Evolutionary conservation across 1,140 invertebrate genomes (phyloP).

Genomic region (Cyclina sinensis): DNA sequence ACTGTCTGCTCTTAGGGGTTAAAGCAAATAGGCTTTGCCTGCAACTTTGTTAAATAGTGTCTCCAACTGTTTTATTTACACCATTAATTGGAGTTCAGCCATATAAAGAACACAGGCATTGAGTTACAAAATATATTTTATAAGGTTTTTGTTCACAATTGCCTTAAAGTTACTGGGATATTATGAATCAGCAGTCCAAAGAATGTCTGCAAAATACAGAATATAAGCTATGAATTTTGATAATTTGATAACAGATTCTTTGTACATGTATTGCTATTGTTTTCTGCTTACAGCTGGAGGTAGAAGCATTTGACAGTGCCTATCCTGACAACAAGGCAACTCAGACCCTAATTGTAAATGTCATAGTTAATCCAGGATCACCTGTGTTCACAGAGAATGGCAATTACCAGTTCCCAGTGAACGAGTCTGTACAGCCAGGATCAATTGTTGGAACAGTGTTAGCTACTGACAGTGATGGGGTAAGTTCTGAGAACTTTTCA

Average conservation of each 20-base stretch:
- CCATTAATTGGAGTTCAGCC: no score
- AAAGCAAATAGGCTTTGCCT: no score
- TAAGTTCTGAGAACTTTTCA: constrained; percentile 28
- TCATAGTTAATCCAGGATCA: constrained; percentile 92
- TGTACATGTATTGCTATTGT: no score
- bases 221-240: background rate
- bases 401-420: background rate
- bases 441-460: constrained; percentile 8
- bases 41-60: no score
- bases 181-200: no score
- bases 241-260: no score
- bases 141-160: no score
- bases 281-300: constrained; percentile 88
- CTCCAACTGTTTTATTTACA: no score
- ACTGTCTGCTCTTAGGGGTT: no score
- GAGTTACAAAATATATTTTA: no score
- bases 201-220: background rate
- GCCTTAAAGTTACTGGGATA: no score
- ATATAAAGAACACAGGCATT: no score
- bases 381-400: constrained; percentile 90
- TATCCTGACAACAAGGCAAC: constrained; percentile 94
- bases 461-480: constrained; percentile 53
- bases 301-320: constrained; percentile 95
- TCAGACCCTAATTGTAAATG: constrained; percentile 92
- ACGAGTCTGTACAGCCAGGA: constrained; percentile 11